Conservation (phyloP, 2,113 vertebrate genomes). For the Atrichornis clamosus region DNA sequence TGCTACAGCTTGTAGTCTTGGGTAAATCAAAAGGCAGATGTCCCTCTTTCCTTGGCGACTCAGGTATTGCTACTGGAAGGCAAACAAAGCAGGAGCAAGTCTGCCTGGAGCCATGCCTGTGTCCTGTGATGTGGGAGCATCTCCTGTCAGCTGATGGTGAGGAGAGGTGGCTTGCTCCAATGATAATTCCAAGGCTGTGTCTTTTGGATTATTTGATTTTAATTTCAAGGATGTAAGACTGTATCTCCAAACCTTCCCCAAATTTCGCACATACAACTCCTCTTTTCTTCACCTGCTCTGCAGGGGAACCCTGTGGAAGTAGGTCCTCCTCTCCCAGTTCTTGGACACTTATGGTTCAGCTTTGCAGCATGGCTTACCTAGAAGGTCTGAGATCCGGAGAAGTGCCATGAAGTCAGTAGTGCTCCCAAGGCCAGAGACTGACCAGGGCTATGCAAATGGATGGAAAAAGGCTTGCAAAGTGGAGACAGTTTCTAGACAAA, state of each 20-base stretch:
- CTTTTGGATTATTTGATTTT: background rate
- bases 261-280: background rate
- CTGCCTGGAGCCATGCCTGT: background rate
- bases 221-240: background rate
- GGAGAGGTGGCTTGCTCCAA: background rate
- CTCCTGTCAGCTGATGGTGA: background rate
- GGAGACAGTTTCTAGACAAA: constrained; percentile 2
- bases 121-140: background rate
- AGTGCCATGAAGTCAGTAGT: background rate
- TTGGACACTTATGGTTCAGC: background rate
- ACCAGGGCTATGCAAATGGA: background rate
- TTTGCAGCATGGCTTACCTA: background rate
- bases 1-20: background rate
- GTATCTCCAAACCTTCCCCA: background rate
- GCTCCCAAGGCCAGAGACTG: background rate
- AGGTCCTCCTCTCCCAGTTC: background rate
- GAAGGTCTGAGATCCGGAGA: background rate
- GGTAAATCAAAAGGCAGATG: background rate
- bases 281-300: background rate
- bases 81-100: background rate
- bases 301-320: background rate
- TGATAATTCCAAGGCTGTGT: background rate
- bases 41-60: background rate
- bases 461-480: background rate
- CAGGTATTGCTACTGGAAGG: background rate